Conservation (phyloP, 2,888 invertebrate species). For the Fissipunctia ypsillon region DNA sequence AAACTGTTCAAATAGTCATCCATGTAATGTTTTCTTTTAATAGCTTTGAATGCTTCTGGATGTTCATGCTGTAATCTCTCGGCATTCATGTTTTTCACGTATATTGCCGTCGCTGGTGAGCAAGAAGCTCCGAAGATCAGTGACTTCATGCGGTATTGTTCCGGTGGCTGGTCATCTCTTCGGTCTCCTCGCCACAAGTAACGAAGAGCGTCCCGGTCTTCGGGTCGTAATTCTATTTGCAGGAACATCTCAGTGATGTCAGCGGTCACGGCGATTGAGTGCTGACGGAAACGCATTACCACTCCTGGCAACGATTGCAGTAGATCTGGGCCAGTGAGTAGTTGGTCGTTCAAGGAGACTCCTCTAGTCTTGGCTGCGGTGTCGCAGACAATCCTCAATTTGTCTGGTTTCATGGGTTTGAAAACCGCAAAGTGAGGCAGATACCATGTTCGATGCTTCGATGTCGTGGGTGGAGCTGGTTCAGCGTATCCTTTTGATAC, state of each 20-base stretch:
- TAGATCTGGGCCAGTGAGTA: not conserved
- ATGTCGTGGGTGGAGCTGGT: too few relatives aligned
- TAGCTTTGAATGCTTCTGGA: too few relatives aligned
- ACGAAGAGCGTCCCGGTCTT: not conserved
- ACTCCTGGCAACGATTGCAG: not conserved
- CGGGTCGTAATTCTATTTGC: not conserved
- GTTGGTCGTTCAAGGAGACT: not conserved
- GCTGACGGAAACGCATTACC: not conserved
- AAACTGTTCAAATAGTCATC: too few relatives aligned
- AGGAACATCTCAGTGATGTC: constrained; percentile 2
- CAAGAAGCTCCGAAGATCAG: not conserved
- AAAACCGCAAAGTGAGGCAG: not conserved
- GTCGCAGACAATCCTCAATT: not conserved
- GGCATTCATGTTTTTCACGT: not conserved
- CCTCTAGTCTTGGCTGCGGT: not conserved
- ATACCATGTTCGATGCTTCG: too few relatives aligned
- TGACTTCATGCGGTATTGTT: constrained; percentile 3
- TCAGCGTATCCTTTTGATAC: too few relatives aligned
- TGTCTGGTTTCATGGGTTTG: not conserved
- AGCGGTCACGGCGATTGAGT: not conserved
- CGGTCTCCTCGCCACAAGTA: not conserved
- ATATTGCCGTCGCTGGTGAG: not conserved
- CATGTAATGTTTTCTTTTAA: too few relatives aligned
- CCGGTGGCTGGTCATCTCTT: not conserved
- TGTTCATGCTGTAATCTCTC: not conserved